Evolutionary conservation across 2,888 invertebrate species (phyloP).

Genomic region (Meteorus colon): DNA sequence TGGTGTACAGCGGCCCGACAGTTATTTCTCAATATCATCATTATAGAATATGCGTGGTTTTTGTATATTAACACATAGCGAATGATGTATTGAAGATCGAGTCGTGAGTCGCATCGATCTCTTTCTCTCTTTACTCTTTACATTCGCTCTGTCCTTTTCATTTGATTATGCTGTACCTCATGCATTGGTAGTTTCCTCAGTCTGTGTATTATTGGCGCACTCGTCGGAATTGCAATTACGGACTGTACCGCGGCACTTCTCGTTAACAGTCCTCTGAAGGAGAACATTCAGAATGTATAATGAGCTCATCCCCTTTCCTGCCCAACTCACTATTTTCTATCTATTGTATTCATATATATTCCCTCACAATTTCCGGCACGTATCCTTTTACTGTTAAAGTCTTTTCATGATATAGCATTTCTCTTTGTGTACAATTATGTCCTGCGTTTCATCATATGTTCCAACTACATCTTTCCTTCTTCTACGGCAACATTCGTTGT

Average conservation of each 20-base stretch:
- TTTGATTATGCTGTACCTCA: constrained; percentile 15
- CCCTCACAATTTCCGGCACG: constrained; percentile 38
- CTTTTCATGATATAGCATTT: constrained; percentile 36
- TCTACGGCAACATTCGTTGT: constrained; percentile 28
- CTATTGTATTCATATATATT: constrained; percentile 34
- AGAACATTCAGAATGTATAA: constrained; percentile 46
- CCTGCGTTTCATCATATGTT: constrained; percentile 28
- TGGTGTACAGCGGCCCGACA: not conserved
- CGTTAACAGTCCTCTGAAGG: constrained; percentile 43
- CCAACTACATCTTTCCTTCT: not conserved
- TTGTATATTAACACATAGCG: not conserved
- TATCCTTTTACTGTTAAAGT: constrained; percentile 27
- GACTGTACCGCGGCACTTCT: constrained; percentile 45
- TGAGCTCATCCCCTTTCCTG: constrained; percentile 26
- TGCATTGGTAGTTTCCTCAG: constrained; percentile 7
- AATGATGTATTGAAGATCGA: constrained; percentile 5
- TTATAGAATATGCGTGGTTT: not conserved
- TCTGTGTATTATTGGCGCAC: constrained; percentile 44
- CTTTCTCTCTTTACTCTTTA: not conserved
- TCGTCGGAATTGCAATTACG: constrained; percentile 47
- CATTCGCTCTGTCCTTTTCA: not conserved
- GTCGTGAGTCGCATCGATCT: not conserved
- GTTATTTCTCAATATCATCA: constrained; percentile 17
- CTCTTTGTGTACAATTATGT: constrained; percentile 19
- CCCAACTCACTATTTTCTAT: constrained; percentile 21